Base-by-base conservation (phyloP, 2,797 vertebrate species). In the Eleutherodactylus coqui region DNA sequence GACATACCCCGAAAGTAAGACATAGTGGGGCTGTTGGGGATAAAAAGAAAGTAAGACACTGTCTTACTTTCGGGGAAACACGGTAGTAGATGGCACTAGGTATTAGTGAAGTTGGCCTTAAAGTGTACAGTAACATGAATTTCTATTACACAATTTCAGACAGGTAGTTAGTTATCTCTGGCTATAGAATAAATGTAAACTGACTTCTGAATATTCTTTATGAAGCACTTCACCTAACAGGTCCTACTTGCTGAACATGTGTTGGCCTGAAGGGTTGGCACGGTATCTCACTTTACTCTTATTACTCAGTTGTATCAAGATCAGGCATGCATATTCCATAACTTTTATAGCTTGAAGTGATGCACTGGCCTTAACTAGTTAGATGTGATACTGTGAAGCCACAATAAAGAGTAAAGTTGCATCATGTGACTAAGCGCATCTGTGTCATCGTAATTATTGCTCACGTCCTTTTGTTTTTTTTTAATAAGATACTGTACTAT, bases 321-420 rank as follows among this genome's bases (percentile, higher is more conserved):
- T 32, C n/a, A 2, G 27, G 16, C 72, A 47, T 75, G 45, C 13
- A 55, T 21, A 21, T 36, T 24, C 17, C 34, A 5, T 55, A 34
- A 53, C 47, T 16, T 77, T 10, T 76, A 3, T 19, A 34, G 27
- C 36, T n/a, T 77, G 11, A 43, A 47, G 0, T 47, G 41, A 47
- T 64, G 34, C 32, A 21, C n/a, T 21, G 19, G 4, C 17, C 27
- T 49, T 47, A 47, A 29, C n/a, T 29, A 19, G 13, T 79, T 17
- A 45, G 8, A 62, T 64, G 43, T 69, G 79, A 67, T 80, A 67
- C 17, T 45, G 64, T 34, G 19, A 67, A 17, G 32, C 34, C 47
- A 80, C 27, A 60, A 80, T 47, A 27, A 67, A 76, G 73, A 32
- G 14, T 34, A 76, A 53, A 53, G 53, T 55, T 38, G 9, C 21